A percentile compares a stretch with the other conserved stretches of the same genome.
Evolutionary conservation across 2,888 invertebrate species (phyloP).

Genomic region (Hetaerina titia): DNA sequence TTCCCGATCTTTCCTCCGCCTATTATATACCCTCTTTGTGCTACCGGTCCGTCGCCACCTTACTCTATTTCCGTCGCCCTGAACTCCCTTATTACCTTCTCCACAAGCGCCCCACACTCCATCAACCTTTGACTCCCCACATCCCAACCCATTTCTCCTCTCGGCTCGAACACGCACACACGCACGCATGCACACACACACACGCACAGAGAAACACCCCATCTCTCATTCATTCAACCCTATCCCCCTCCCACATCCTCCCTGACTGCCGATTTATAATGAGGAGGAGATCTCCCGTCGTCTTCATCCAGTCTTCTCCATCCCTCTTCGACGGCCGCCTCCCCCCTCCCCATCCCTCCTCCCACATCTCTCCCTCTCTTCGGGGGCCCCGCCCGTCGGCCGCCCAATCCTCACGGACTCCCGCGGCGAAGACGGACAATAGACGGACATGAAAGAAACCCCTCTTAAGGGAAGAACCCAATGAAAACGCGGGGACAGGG

Average conservation of each 20-base stretch:
- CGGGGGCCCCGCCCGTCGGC: background rate
- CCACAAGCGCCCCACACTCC: background rate
- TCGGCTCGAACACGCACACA: background rate
- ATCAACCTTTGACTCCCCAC: background rate
- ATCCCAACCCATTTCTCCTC: background rate
- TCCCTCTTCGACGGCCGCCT: background rate
- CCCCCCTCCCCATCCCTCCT: background rate
- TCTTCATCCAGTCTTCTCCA: slow-evolving; percentile 32
- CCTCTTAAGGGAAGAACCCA: slow-evolving; percentile 32
- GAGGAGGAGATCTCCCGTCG: slow-evolving; percentile 42
- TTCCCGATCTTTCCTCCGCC: background rate
- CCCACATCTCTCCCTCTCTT: background rate
- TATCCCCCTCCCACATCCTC: background rate
- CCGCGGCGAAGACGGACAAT: slow-evolving; percentile 57
- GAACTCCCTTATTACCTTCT: background rate
- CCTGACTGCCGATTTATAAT: slow-evolving; percentile 64
- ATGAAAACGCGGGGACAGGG: background rate
- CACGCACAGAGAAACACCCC: slow-evolving; percentile 4
- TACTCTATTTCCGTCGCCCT: background rate
- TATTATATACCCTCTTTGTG: background rate
- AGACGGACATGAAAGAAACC: slow-evolving; percentile 50
- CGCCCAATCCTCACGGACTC: slow-evolving; percentile 42
- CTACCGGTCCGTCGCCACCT: slow-evolving; percentile 1
- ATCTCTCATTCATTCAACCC: slow-evolving; percentile 20
- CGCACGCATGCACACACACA: background rate